Base-by-base conservation (phyloP, 2,113 vertebrate species). In the Rana temporaria region DNA sequence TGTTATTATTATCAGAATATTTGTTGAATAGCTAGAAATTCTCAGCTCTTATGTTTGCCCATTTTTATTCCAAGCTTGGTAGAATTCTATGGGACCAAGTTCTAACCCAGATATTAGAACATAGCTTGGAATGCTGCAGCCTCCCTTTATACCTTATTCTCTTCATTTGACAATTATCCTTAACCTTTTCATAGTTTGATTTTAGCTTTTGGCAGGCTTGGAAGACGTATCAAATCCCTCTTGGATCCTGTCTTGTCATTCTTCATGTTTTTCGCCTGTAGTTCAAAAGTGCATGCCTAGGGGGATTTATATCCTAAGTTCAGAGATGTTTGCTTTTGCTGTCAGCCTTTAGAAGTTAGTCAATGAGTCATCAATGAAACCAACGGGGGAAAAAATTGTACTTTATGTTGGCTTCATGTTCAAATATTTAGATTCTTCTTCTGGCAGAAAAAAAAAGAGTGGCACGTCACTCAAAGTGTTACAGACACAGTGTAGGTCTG, bases 171-270 rank as follows among this genome's bases (percentile, higher is more conserved):
- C 81, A 67, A 76, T 76, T 17, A 82, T 76, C 71, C 20, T 67
- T 82, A 82, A 82, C 71, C 81, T 82, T 76, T 82, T 66, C 62
- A 64, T 65, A 38, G 60, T 34, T 34, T 74, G 70, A 59, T 82
- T 24, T 30, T 52, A 16, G 62, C 72, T 60, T 70, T 60, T 60
- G 71, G 81, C 81, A 76, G 63, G 66, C 56, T 60, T 64, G 72
- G 53, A 75, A 76, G 78, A 70, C 0, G 30, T 59, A 30, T 17
- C 65, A 80, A 68, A 48, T 82, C 72, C 62, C 81, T 68, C 72
- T 48, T 60, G 81, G 32, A 68, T 75, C 34, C 72, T n/a, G 32
- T 67, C 71, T 52, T 68, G 81, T 76, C 81, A 82, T 63, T 76
- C 55, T 76, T 75, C 72, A 82, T 76, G 81, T 82, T 82, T 76